phyloP scores from a whole-genome alignment of 2,113 vertebrate genomes.

The Hypocryptadius cinnamomeus region DNA sequence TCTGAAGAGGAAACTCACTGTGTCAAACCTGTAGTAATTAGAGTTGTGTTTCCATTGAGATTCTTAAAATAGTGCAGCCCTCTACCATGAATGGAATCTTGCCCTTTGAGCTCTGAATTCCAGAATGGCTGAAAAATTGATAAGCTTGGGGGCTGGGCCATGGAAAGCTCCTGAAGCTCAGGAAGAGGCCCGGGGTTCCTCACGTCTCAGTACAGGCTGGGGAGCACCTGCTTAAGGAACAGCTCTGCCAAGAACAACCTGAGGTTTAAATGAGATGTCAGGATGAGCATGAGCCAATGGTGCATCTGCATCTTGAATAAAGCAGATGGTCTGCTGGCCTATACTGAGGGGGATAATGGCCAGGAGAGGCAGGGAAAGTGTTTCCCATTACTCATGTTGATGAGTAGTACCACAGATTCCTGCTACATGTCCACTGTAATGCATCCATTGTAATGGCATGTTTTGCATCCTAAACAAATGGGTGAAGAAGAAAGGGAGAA shows the following conservation, averaged over 20 bases:
- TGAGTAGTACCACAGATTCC: neutral
- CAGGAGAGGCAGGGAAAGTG: neutral
- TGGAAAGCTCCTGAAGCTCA: neutral
- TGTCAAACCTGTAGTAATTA: neutral
- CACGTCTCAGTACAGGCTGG: neutral
- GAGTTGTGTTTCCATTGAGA: neutral
- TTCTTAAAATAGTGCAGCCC: neutral
- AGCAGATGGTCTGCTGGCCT: neutral
- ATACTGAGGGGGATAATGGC: neutral
- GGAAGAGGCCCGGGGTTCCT: neutral
- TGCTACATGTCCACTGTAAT: neutral
- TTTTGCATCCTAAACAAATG: neutral
- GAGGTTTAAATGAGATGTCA: neutral
- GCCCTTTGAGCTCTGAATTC: neutral
- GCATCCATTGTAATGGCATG: neutral
- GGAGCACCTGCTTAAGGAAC: neutral
- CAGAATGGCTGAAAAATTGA: neutral
- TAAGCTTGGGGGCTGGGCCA: neutral
- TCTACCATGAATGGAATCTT: neutral
- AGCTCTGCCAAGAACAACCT: neutral
- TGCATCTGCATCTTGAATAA: neutral
- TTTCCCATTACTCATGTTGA: neutral
- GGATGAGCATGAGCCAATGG: neutral
- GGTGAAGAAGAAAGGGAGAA: neutral
- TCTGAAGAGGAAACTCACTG: neutral